Conservation (phyloP, 2,113 vertebrate species). For the Eubucco bourcierii region DNA sequence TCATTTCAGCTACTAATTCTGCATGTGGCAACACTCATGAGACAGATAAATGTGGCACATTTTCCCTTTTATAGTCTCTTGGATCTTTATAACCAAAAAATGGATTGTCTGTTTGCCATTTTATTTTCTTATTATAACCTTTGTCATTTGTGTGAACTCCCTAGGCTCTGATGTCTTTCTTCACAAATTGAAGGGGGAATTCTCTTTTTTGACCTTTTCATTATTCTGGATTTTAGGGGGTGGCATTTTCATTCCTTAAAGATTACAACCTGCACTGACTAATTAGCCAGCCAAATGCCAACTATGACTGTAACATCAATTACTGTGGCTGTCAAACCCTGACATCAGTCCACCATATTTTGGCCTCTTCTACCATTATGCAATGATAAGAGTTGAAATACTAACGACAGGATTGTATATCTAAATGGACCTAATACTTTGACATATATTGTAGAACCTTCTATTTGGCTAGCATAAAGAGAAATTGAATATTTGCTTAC, state of each 20-base stretch:
- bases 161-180: constrained; percentile 34
- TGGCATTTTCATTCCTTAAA: constrained; percentile 55
- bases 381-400: background rate
- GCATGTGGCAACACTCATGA: background rate
- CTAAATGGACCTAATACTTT: background rate
- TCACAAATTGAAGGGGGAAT: constrained; percentile 48
- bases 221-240: constrained; percentile 51
- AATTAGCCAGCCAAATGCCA: constrained; percentile 46
- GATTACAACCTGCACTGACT: constrained; percentile 22
- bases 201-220: constrained; percentile 66
- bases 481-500: background rate
- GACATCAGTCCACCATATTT: background rate
- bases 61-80: constrained; percentile 14
- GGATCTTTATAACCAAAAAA: constrained; percentile 38
- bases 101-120: constrained; percentile 30
- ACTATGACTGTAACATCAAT: constrained; percentile 38
- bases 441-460: background rate
- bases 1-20: background rate
- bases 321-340: background rate
- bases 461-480: background rate
- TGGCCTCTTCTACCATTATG: background rate
- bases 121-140: constrained; percentile 53
- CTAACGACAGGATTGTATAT: background rate
- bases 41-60: constrained; percentile 18
- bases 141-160: constrained; percentile 26